Evolutionary conservation across 2,113 vertebrate species (phyloP).

Genomic region (Eurystomus gularis): DNA sequence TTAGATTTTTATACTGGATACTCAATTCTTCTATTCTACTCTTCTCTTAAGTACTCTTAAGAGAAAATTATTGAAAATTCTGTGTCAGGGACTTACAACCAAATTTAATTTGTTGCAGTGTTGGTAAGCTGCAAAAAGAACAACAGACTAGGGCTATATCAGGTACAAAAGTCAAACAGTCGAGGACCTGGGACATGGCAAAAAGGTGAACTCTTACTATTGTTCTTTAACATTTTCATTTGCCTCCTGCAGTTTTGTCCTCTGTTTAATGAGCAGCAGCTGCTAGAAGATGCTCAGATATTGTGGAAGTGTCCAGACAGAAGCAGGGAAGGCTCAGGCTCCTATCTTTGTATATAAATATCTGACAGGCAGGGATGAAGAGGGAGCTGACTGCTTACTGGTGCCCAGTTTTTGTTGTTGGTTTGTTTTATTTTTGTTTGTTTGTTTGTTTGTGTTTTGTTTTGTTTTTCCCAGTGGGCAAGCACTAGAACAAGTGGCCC

Average conservation of each 20-base stretch:
- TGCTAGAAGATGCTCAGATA: background rate
- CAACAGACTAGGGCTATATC: background rate
- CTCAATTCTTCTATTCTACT: background rate
- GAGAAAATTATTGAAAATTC: background rate
- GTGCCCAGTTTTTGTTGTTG: background rate
- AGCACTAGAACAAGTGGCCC: background rate
- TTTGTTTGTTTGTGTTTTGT: too few species aligned
- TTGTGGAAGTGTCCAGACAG: background rate
- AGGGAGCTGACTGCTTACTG: background rate
- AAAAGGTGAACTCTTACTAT: background rate
- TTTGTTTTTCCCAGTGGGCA: background rate
- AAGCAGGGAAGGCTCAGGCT: background rate
- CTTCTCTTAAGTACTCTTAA: background rate
- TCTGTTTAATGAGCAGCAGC: background rate
- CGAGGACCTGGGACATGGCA: background rate
- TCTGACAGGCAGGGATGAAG: background rate
- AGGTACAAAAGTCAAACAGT: background rate
- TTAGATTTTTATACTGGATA: background rate
- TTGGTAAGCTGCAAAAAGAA: background rate
- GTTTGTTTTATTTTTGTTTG: too few species aligned
- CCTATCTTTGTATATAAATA: background rate
- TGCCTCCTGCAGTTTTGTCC: background rate
- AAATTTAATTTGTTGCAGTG: background rate
- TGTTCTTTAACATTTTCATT: background rate
- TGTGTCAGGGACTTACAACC: background rate